These are phyloP conservation scores for Argentina silus DNA, from an alignment of 2,797 vertebrate genomes.

Conservation along the genomic window DNA sequence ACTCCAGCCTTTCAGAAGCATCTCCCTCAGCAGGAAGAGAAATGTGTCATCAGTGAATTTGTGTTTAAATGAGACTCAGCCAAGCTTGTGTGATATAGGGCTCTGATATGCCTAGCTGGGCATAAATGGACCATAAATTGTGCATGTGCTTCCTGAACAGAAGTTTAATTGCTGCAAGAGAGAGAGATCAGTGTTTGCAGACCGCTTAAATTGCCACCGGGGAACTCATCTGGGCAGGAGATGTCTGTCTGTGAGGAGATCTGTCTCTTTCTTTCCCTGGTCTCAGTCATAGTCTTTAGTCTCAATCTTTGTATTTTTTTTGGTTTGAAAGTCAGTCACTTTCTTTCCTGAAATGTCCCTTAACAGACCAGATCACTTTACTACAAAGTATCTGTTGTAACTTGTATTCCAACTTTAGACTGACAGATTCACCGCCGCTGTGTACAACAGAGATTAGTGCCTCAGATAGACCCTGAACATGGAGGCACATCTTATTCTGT, in stretches of 20 bases:
- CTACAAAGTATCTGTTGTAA: too few species aligned
- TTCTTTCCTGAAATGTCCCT: too few species aligned
- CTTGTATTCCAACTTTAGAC: too few species aligned
- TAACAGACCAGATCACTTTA: too few species aligned
- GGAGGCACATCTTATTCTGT: too few species aligned
- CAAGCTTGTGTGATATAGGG: slow-evolving; percentile 12
- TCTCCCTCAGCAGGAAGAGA: background rate
- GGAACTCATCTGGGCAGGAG: slow-evolving; percentile 3
- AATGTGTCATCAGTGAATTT: background rate
- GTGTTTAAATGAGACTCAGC: slow-evolving; percentile 16
- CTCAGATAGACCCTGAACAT: too few species aligned
- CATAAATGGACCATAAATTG: slow-evolving; percentile 26
- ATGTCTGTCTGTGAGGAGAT: background rate
- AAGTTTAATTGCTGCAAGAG: slow-evolving; percentile 19
- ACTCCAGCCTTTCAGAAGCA: slow-evolving; percentile 3
- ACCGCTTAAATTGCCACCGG: slow-evolving; percentile 1
- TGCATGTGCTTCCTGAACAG: slow-evolving; percentile 2
- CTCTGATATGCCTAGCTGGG: slow-evolving; percentile 15
- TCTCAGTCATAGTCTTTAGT: too few species aligned
- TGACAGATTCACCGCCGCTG: too few species aligned
- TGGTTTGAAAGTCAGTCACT: too few species aligned
- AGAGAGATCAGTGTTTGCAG: slow-evolving; percentile 24
- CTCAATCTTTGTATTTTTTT: too few species aligned
- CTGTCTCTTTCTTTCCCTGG: background rate
- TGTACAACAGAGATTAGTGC: too few species aligned